These are phyloP conservation scores for Metallyticus violacea DNA, from an alignment of 2,888 invertebrate species.

Conservation along the genomic window DNA sequence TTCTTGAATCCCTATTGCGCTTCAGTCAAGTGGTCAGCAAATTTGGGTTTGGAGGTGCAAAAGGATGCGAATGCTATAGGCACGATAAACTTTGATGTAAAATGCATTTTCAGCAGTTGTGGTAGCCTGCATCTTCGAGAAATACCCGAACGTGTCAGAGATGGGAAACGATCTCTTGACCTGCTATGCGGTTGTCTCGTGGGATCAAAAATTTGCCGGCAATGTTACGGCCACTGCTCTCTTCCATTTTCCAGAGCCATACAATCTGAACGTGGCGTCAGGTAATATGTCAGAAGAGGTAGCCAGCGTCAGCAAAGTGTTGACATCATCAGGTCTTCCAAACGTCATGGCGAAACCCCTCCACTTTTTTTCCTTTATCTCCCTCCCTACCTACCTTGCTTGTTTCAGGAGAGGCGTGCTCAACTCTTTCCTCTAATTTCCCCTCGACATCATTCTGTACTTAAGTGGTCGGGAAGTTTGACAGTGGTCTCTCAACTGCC, in stretches of 20 bases:
- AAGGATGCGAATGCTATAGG: too few species aligned
- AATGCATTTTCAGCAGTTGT: too few species aligned
- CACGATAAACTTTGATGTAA: too few species aligned
- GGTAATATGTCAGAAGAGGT: neutral
- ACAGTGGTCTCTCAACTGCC: neutral
- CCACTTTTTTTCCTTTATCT: neutral
- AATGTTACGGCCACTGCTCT: neutral
- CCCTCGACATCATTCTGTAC: neutral
- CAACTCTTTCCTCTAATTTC: neutral
- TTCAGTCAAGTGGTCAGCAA: too few species aligned
- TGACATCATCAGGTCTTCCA: neutral
- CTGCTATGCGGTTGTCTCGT: neutral
- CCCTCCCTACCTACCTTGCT: neutral
- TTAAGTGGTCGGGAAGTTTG: neutral
- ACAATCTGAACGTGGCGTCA: neutral
- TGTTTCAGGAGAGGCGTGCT: neutral
- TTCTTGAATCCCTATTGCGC: too few species aligned
- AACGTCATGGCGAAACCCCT: neutral
- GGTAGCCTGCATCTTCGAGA: too few species aligned
- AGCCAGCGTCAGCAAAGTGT: neutral
- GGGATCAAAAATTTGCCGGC: neutral
- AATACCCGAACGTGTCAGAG: too few species aligned
- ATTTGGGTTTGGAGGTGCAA: too few species aligned
- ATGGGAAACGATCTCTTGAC: neutral
- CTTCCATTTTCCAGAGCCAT: neutral